phyloP scores from a whole-genome alignment of 2,888 invertebrate genomes.

The Cantharis lateralis region DNA sequence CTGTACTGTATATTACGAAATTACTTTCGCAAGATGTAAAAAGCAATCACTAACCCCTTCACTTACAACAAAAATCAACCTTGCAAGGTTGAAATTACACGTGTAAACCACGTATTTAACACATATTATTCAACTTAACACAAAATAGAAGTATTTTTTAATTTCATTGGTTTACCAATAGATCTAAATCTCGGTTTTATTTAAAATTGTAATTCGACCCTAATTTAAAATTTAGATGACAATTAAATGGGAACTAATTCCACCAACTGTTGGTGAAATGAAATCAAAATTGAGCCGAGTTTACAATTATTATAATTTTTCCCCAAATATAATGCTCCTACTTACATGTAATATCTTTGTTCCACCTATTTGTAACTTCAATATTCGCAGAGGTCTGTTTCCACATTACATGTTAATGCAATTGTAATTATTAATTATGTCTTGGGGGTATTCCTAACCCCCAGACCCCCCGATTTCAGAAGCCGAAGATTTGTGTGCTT shows the following conservation, averaged over 20 bases:
- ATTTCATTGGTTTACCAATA: not conserved
- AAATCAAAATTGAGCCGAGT: not conserved
- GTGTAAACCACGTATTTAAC: not conserved
- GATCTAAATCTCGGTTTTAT: not conserved
- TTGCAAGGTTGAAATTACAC: conserved; percentile 14
- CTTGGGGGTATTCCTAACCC: too few species aligned
- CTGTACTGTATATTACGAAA: not conserved
- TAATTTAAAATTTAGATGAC: conserved; percentile 4
- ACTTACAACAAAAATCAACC: conserved; percentile 19
- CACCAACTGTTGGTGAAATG: not conserved
- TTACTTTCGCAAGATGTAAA: conserved; percentile 20
- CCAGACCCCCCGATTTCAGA: too few species aligned
- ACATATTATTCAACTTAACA: not conserved
- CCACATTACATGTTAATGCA: not conserved
- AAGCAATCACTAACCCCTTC: conserved; percentile 18
- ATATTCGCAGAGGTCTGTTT: not conserved
- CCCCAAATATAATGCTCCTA: not conserved
- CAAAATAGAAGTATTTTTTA: not conserved
- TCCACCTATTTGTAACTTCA: not conserved
- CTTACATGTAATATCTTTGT: not conserved
- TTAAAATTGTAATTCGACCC: conserved; percentile 4
- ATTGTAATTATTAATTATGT: too few species aligned
- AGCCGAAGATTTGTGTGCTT: too few species aligned
- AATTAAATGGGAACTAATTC: not conserved
- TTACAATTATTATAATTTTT: not conserved